Conservation (phyloP, 2,797 vertebrate genomes). For the Sebastes iracundus region DNA sequence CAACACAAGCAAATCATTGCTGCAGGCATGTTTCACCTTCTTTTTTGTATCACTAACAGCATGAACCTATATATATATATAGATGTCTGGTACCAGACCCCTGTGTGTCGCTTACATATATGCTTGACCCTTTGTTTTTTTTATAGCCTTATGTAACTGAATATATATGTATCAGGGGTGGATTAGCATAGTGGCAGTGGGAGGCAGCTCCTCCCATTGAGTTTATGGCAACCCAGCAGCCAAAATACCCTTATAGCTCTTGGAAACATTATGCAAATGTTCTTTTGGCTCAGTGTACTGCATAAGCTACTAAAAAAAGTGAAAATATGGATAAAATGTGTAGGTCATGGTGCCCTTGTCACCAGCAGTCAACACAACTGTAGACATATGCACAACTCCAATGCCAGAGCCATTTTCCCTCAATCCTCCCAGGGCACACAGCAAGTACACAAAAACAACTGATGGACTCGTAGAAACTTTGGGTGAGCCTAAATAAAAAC, state of each 20-base stretch:
- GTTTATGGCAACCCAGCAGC: neutral
- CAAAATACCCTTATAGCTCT: neutral
- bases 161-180: neutral
- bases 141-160: neutral
- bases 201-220: neutral
- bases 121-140: neutral
- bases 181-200: neutral
- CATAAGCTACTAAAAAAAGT: neutral
- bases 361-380: neutral
- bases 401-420: neutral
- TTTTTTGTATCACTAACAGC: neutral
- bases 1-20: neutral
- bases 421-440: neutral
- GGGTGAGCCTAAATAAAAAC: neutral
- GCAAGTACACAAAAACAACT: neutral
- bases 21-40: neutral
- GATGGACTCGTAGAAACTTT: neutral
- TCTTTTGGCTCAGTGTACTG: neutral
- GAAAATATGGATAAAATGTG: neutral
- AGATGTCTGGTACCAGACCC: neutral
- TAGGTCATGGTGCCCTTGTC: neutral
- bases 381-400: neutral
- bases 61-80: neutral
- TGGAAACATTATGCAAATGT: conserved; percentile 6
- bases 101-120: neutral